Percentiles rank a stretch among this genome's conserved stretches.
Conservation (phyloP, 1,140 invertebrate species). For the Carposina sasakii region DNA sequence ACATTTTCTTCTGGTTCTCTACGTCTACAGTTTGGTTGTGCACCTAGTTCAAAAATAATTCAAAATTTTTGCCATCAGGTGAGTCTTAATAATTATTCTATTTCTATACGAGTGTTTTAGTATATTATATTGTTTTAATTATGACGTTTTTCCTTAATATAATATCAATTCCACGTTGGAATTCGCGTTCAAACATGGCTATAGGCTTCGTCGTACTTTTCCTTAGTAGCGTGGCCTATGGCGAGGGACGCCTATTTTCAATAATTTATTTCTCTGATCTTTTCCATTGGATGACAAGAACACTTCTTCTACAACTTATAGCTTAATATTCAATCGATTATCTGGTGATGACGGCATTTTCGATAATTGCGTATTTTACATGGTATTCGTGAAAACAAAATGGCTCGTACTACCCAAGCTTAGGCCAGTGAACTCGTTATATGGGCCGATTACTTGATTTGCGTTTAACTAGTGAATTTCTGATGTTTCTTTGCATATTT, state of each 20-base stretch:
- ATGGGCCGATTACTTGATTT: constrained; percentile 64
- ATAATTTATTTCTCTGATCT: constrained; percentile 70
- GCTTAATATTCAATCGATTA: constrained; percentile 52
- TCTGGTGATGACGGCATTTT: constrained; percentile 58
- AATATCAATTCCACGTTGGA: constrained; percentile 68
- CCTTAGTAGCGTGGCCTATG: constrained; percentile 68
- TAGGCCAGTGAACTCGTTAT: constrained; percentile 70
- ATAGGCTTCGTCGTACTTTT: constrained; percentile 65
- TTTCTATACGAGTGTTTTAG: constrained; percentile 47
- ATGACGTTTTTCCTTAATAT: constrained; percentile 44
- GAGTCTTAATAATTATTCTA: constrained; percentile 64
- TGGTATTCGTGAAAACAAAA: constrained; percentile 70
- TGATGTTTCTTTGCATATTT: constrained; percentile 15
- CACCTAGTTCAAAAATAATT: constrained; percentile 70
- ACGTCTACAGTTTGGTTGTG: constrained; percentile 71
- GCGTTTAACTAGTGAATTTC: constrained; percentile 29
- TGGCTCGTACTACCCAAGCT: constrained; percentile 68
- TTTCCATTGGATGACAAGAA: constrained; percentile 58
- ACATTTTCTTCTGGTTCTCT: constrained; percentile 73
- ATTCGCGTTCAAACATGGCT: constrained; percentile 72
- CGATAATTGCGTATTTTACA: constrained; percentile 67
- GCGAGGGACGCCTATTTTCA: constrained; percentile 64
- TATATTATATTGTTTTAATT: constrained; percentile 47
- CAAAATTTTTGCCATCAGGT: constrained; percentile 73
- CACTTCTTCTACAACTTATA: constrained; percentile 67